These are phyloP conservation scores for Leptura quadrifasciata DNA, from an alignment of 2,888 invertebrate species.

Conservation along the genomic window DNA sequence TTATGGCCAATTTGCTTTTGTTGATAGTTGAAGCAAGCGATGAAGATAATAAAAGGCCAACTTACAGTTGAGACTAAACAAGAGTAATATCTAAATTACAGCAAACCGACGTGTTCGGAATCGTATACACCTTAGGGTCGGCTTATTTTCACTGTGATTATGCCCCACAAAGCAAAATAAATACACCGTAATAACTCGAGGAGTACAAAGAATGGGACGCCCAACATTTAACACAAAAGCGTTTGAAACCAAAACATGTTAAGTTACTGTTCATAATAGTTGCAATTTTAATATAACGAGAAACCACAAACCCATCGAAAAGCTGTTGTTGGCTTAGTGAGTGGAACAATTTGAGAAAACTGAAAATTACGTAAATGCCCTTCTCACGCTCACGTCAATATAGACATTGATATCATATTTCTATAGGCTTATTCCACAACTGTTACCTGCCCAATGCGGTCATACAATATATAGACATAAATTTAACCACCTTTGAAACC, in stretches of 20 bases:
- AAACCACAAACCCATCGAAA: constrained; percentile 45
- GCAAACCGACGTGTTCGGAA: not conserved
- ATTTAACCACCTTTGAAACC: constrained; percentile 47
- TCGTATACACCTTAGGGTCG: constrained; percentile 2
- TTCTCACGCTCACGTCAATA: constrained; percentile 47
- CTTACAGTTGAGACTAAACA: not conserved
- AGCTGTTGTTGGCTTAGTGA: constrained; percentile 42
- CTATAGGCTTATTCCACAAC: constrained; percentile 24
- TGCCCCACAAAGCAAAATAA: constrained; percentile 19
- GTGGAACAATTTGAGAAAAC: constrained; percentile 43
- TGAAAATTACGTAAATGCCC: constrained; percentile 42
- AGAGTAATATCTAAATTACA: constrained; percentile 1
- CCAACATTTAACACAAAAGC: constrained; percentile 9
- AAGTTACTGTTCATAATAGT: constrained; percentile 2
- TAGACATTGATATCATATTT: constrained; percentile 40
- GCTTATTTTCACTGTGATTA: constrained; percentile 33
- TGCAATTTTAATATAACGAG: constrained; percentile 26
- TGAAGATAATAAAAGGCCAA: not conserved
- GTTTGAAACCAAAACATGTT: constrained; percentile 23
- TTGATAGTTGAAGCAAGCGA: not conserved
- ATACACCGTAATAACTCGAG: constrained; percentile 18
- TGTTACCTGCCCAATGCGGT: constrained; percentile 40
- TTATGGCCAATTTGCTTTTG: not conserved
- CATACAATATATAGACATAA: constrained; percentile 23
- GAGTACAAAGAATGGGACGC: constrained; percentile 41